Evolutionary conservation across 2,888 invertebrate genomes (phyloP).

Genomic region (Agrotis clavis): DNA sequence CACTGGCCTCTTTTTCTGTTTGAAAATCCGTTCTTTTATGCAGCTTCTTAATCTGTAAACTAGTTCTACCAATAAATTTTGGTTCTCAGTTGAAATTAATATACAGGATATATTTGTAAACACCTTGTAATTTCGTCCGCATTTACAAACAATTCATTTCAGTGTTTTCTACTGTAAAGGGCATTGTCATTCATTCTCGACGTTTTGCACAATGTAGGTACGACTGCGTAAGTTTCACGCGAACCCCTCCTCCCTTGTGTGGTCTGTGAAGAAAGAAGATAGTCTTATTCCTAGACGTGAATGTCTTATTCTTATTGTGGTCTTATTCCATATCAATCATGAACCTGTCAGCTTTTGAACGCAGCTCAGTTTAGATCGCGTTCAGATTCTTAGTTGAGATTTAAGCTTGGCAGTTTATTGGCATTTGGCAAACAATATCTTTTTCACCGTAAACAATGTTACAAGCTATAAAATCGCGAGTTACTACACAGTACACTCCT

Average conservation of each 20-base stretch:
- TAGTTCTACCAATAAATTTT: no score
- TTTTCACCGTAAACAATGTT: not conserved
- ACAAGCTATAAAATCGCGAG: not conserved
- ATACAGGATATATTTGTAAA: not conserved
- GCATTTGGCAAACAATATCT: not conserved
- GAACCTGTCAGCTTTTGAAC: no score
- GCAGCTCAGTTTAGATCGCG: no score
- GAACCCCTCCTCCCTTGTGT: not conserved
- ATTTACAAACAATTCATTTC: not conserved
- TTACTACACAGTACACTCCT: not conserved
- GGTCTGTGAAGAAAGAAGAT: not conserved
- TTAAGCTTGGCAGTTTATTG: not conserved
- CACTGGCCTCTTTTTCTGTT: no score
- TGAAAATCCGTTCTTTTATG: no score
- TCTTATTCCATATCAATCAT: no score
- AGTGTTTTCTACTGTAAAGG: not conserved
- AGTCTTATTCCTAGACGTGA: no score
- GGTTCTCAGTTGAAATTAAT: no score
- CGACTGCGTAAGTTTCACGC: not conserved
- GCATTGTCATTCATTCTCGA: no score
- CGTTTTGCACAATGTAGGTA: not conserved
- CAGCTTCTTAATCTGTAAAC: no score
- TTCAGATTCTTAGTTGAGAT: no score
- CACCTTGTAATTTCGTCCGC: not conserved
- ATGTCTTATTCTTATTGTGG: no score